Percentiles rank a stretch among this genome's conserved stretches.
Conservation (phyloP, 2,888 invertebrate genomes). For the Leuctra nigra region DNA sequence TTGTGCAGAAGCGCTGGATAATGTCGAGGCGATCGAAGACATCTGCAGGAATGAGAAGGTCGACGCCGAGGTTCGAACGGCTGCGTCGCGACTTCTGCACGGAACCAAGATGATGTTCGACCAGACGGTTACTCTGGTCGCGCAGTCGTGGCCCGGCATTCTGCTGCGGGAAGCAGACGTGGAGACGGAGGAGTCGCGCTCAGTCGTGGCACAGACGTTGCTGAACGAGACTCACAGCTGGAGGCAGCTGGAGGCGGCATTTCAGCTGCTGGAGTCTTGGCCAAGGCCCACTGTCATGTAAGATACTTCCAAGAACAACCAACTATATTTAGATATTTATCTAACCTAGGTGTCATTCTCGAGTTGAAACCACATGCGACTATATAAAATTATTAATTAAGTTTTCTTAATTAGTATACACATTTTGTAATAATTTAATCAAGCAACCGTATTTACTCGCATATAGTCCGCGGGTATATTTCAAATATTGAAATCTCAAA, state of each 20-base stretch:
- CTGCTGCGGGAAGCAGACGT: conserved; percentile 21
- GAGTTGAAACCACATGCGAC: too few species aligned
- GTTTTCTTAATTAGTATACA: too few species aligned
- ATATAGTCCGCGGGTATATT: too few species aligned
- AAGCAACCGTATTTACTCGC: too few species aligned
- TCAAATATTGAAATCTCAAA: too few species aligned
- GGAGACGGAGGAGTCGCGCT: conserved; percentile 15
- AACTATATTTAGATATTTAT: too few species aligned
- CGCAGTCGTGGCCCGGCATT: conserved; percentile 25
- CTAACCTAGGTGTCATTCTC: too few species aligned
- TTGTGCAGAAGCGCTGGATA: too few species aligned
- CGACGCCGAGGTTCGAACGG: conserved; percentile 23
- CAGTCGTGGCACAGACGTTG: conserved; percentile 18
- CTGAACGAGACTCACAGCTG: conserved; percentile 14
- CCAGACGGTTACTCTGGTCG: conserved; percentile 28
- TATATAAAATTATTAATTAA: too few species aligned
- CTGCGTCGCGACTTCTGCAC: conserved; percentile 26
- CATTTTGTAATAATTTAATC: too few species aligned
- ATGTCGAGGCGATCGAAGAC: conserved; percentile 22
- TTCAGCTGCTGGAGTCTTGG: conserved; percentile 24
- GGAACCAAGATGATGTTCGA: conserved; percentile 22
- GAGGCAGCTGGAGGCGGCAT: conserved; percentile 23
- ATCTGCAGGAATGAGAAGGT: conserved; percentile 26
- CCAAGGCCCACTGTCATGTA: conserved; percentile 7
- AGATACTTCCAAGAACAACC: too few species aligned